phyloP scores from a whole-genome alignment of 1,140 invertebrate genomes.

The Heliconius hewitsoni region DNA sequence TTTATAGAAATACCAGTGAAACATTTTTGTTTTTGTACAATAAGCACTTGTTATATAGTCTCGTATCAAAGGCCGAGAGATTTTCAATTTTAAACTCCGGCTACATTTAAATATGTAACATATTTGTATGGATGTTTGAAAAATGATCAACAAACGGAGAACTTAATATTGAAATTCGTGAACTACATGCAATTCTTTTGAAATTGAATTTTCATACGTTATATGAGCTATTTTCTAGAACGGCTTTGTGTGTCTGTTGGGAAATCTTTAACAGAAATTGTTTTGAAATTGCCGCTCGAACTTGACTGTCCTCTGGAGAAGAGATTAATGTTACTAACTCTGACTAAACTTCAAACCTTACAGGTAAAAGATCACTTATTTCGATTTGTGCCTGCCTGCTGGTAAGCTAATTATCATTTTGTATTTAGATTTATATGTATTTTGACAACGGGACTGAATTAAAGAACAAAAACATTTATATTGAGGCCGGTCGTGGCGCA shows the following conservation, averaged over 20 bases:
- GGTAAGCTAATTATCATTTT: not conserved
- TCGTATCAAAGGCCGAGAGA: not conserved
- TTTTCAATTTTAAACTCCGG: not conserved
- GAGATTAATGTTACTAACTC: constrained; percentile 38
- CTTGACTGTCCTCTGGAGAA: constrained; percentile 47
- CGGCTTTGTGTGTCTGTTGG: constrained; percentile 48
- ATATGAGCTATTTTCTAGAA: constrained; percentile 45
- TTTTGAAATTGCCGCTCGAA: constrained; percentile 64
- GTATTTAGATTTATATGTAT: not conserved
- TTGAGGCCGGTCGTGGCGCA: no score
- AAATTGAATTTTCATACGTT: constrained; percentile 42
- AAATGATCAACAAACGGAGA: constrained; percentile 13
- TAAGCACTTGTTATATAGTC: not conserved
- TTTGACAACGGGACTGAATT: not conserved
- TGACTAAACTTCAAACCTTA: constrained; percentile 29
- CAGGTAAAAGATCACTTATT: constrained; percentile 11
- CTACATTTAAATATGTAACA: not conserved
- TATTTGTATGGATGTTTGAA: constrained; percentile 8
- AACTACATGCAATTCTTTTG: constrained; percentile 27
- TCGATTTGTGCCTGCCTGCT: not conserved
- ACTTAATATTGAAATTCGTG: constrained; percentile 25
- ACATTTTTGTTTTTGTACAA: constrained; percentile 8
- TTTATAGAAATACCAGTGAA: constrained; percentile 9
- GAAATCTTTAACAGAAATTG: constrained; percentile 66
- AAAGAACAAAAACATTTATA: not conserved